Base-by-base conservation (phyloP, 2,113 vertebrate species). In the Lycocorax pyrrhopterus region DNA sequence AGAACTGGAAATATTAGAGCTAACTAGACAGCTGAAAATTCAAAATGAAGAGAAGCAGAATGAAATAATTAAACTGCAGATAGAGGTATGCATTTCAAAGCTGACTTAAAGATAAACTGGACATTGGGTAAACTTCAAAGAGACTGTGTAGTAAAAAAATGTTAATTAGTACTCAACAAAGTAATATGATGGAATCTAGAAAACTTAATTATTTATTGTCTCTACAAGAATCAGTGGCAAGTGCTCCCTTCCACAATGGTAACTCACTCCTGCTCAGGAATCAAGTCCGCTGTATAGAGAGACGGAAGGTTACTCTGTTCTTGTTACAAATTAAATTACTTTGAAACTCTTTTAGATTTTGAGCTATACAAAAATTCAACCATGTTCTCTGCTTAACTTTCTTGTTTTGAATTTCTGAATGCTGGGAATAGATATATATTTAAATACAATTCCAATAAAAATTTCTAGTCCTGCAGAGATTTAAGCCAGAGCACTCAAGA, bases 41-140 rank as follows among this genome's bases (percentile, higher is more conserved):
- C 98, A 99, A 96, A 98, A 99, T 91, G 98, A 98, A 88, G 98
- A 99, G 96, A 98, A 98, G 58, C 98, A 99, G 97, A 98, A 97
- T 60, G 98, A 99, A 96, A 97, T 99, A 27, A 96, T 99, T 47
- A 99, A 98, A 97, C 86, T 99, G 66, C 98, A 99, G 74, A 98
- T 99, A 97, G 99, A 99, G 98, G 99, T 99, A 97, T 46, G 77
- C 44, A 13, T 76, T 94, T 55, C 18, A 84, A 83, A 77, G 23
- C 10, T 60, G 59, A 86, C 16, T 59, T 59, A 85, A 78, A 66
- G 47, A 22, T 29, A 20, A 56, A 6, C 4, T 80, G 29, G 21
- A 7, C 30, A 47, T 18, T 43, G 22, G 25, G 22, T 78, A 67
- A 72, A 55, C 13, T 46, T 82, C 39, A n/a, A 89, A 52, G 18